Evolutionary conservation across 30 jellyfish, hydroid and myxozoan species (phyloP).

Genomic region (Turritopsis dohrnii): DNA sequence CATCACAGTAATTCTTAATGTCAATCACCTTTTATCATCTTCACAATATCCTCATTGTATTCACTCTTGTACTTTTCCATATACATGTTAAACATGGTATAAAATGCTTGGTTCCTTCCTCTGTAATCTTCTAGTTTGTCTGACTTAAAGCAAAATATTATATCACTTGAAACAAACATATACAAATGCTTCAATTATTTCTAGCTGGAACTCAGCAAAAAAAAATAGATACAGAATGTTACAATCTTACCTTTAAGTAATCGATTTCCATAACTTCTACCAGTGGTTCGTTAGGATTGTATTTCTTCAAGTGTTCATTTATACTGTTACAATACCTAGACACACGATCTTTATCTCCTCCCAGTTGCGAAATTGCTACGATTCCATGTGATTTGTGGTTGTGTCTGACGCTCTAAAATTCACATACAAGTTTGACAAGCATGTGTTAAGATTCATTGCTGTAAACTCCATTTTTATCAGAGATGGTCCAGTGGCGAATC

Average conservation of each 20-base stretch:
- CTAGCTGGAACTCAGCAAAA: not conserved
- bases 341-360: not conserved
- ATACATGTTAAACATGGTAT: not conserved
- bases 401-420: constrained; percentile 17
- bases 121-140: constrained; percentile 11
- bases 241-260: not conserved
- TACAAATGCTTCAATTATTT: no score
- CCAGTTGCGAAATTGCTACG: constrained; percentile 1
- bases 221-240: not conserved
- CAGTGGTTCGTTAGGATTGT: not conserved
- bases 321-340: not conserved
- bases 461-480: no score
- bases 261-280: not conserved
- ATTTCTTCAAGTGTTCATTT: not conserved
- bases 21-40: constrained; percentile 10
- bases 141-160: constrained; percentile 3
- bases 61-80: not conserved
- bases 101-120: constrained; percentile 13
- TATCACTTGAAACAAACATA: not conserved
- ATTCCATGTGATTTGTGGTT: constrained; percentile 25
- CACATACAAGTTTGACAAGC: no score
- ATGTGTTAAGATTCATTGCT: no score
- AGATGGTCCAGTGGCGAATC: no score
- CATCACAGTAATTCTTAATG: not conserved
- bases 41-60: constrained; percentile 1